Evolutionary conservation across 30 jellyfish, hydroid and myxozoan species (phyloP).

Genomic region (Turritopsis rubra): DNA sequence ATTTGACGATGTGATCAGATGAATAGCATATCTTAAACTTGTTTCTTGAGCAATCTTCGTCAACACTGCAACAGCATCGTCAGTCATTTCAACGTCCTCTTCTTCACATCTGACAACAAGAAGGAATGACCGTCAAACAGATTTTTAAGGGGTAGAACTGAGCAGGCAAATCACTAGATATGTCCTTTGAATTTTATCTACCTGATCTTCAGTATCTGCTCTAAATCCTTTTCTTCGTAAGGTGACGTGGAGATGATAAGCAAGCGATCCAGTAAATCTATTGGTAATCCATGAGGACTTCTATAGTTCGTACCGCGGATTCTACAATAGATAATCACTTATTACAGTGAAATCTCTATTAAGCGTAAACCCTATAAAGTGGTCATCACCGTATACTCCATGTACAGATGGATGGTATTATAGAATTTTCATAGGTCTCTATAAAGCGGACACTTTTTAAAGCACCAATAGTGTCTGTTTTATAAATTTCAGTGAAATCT

Average conservation of each 20-base stretch:
- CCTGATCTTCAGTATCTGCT: slow-evolving; percentile 83
- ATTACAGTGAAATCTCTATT: too few relatives aligned
- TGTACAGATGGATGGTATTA: too few relatives aligned
- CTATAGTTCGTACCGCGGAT: slow-evolving; percentile 92
- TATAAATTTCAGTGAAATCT: too few relatives aligned
- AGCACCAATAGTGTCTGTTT: too few relatives aligned
- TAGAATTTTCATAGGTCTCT: too few relatives aligned
- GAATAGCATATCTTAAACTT: slow-evolving; percentile 77
- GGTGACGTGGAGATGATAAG: slow-evolving; percentile 91
- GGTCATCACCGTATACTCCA: too few relatives aligned
- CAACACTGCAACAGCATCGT: slow-evolving; percentile 81
- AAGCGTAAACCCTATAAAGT: background rate
- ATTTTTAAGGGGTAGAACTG: too few relatives aligned
- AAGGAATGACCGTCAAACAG: too few relatives aligned
- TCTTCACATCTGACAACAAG: slow-evolving; percentile 79
- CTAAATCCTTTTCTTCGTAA: slow-evolving; percentile 77
- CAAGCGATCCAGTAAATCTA: slow-evolving; percentile 85
- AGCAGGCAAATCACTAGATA: too few relatives aligned
- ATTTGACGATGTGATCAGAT: slow-evolving; percentile 76
- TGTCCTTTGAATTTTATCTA: too few relatives aligned
- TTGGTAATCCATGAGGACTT: slow-evolving; percentile 98
- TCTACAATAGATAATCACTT: slow-evolving; percentile 39
- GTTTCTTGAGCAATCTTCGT: slow-evolving; percentile 95
- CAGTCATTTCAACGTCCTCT: slow-evolving; percentile 90
- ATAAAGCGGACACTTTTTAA: too few relatives aligned